A percentile compares a stretch with the other conserved stretches of the same genome.
phyloP scores from a whole-genome alignment of 2,888 invertebrate genomes.

The Leptura quadrifasciata region DNA sequence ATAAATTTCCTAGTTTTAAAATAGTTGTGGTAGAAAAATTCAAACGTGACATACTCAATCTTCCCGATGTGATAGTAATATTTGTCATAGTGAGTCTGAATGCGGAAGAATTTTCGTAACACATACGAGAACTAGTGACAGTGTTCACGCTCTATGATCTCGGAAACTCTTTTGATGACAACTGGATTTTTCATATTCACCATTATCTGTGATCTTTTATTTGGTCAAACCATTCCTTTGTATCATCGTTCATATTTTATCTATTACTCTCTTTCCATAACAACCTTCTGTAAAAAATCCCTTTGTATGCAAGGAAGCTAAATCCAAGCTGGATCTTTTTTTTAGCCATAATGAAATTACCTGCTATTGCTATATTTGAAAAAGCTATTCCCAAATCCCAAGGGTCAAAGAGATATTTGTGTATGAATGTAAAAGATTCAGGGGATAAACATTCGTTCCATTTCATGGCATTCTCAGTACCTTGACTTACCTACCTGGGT shows the following conservation, averaged over 20 bases:
- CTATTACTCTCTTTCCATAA: background rate
- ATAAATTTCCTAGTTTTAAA: no score
- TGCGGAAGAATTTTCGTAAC: no score
- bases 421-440: constrained; percentile 58
- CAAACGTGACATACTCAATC: no score
- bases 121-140: no score
- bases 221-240: constrained; percentile 2
- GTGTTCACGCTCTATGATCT: no score
- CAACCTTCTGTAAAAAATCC: background rate
- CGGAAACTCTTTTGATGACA: no score
- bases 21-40: no score
- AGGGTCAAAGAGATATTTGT: constrained; percentile 54
- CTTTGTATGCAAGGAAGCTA: constrained; percentile 24
- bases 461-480: constrained; percentile 64
- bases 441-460: constrained; percentile 64
- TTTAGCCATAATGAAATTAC: constrained; percentile 47
- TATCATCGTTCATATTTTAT: background rate
- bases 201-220: constrained; percentile 9
- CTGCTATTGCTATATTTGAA: constrained; percentile 40
- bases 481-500: constrained; percentile 47
- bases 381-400: constrained; percentile 18
- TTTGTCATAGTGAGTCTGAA: no score
- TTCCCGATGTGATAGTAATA: no score
- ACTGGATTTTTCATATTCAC: no score
- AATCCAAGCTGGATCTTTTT: constrained; percentile 51